Percentiles rank a stretch among this genome's conserved stretches.
Conservation (phyloP, 2,113 vertebrate genomes). For the Callipepla californica region DNA sequence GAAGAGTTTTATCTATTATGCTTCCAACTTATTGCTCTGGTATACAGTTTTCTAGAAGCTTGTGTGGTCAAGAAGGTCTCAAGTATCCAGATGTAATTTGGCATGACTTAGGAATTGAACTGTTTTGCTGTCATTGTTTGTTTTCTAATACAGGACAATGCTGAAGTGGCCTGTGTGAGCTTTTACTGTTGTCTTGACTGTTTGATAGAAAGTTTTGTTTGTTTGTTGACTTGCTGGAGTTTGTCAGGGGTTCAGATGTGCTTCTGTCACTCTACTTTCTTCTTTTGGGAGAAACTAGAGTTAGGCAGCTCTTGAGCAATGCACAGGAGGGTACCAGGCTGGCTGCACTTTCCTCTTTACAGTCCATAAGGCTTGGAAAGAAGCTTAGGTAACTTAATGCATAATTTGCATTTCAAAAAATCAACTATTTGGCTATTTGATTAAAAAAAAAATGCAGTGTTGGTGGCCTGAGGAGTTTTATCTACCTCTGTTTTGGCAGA, state of each 20-base stretch:
- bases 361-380: neutral
- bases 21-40: neutral
- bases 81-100: neutral
- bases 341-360: neutral
- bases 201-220: neutral
- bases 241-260: neutral
- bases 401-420: conserved; percentile 28
- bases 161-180: neutral
- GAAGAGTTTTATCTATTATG: neutral
- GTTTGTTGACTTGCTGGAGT: neutral
- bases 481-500: neutral
- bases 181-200: neutral
- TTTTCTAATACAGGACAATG: neutral
- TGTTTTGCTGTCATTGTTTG: neutral
- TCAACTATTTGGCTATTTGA: conserved; percentile 22
- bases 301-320: neutral
- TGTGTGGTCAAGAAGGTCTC: fast-evolving
- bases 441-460: neutral
- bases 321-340: neutral
- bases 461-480: conserved; percentile 8
- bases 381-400: neutral
- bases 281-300: neutral
- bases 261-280: neutral
- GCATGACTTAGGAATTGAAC: neutral
- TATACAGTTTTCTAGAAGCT: neutral